Base-by-base conservation (phyloP, 2,888 invertebrate species). In the Thyatira batis region DNA sequence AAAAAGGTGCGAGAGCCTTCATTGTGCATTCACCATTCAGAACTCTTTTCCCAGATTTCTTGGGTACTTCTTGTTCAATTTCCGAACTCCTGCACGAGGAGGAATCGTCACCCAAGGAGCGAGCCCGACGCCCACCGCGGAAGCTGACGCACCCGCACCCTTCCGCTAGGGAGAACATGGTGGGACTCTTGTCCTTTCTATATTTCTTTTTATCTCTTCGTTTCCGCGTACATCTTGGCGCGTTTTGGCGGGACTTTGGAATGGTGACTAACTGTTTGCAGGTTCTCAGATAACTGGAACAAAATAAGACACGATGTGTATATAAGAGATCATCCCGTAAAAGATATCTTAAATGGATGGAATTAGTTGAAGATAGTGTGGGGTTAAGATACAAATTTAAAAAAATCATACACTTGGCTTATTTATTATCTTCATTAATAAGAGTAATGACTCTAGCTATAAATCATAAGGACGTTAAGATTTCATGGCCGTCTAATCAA, bases 1-100 rank as follows among this genome's bases (percentile, higher is more conserved):
- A 92, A 73, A 95, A 93, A 0, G 94, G 94, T 69, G 94, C 93
- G 69, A 94, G 76, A 30, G 93, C 89, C 58, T 92, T 92, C 70
- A 93, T 87, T 13, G 92, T 91, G 63, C 89, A 90, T 67, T 92
- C 91, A 56, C 87, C 84, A 65, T 86, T 85, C 30, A 89, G 76
- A 44, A 89, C 71, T 58, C 84, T 77, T 55, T 80, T 84, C 1
- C 87, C 82, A 27, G 87, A 58, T 46, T 84, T 85, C 66, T 87
- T 89, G 4, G 89, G 89, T 8, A 88, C 84, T 61, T 91, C 92
- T 65, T 92, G 92, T 60, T 92, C 92, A 57, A 92, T 87, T 74
- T 92, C 92, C 3, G 92, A 92, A 66, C 91, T 90, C 11, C 92
- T 78, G 59, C 92, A 92, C 13, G 92, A 92, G 1, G 92, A 91